Evolutionary conservation across 2,888 invertebrate species (phyloP), one percentile per base, ranked within the genome.

Genomic region (Chrysina gloriosa): DNA sequence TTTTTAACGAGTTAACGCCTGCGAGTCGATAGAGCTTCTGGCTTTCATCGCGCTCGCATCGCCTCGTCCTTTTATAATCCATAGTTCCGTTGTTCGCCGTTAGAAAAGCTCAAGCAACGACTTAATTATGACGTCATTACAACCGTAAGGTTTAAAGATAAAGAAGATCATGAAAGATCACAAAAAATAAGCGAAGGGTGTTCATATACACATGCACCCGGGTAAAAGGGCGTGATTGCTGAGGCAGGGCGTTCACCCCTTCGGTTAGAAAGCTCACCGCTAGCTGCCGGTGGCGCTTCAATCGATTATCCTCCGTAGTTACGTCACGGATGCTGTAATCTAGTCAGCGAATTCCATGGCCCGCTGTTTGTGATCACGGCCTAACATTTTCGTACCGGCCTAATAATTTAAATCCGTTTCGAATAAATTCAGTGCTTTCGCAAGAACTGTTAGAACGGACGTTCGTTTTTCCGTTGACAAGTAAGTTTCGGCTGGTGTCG

Each of bases 281-380:
- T 71, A 77, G 75, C 74, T 74, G 78, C 74, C 77, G 75, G 77
- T 77, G 81, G 82, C 82, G 82, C 81, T 80, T 73, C 79, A 79
- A 83, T 83, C 82, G 82, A 82, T 83, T 82, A 80, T 80, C 80
- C 78, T 77, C 77, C 75, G 76, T 76, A 64, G 78, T 81, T 80
- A 82, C 82, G 82, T 82, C 82, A 82, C 77, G 81, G 81, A 80
- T 81, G 81, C 81, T 82, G 81, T 77, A 78, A 77, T 79, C 79
- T 77, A 79, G 79, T 79, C 77, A 79, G 77, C 74, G 76, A 63
- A 68, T 76, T 73, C 72, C 71, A 73, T 67, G 74, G 71, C 72
- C 72, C 72, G 67, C 73, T 74, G 78, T 77, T 74, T 74, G 75
- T 73, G 77, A 74, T 75, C 72, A 70, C 77, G 74, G 73, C 74